Evolutionary conservation across 2,797 vertebrate genomes (phyloP).

Genomic region (Sebastes cheni): DNA sequence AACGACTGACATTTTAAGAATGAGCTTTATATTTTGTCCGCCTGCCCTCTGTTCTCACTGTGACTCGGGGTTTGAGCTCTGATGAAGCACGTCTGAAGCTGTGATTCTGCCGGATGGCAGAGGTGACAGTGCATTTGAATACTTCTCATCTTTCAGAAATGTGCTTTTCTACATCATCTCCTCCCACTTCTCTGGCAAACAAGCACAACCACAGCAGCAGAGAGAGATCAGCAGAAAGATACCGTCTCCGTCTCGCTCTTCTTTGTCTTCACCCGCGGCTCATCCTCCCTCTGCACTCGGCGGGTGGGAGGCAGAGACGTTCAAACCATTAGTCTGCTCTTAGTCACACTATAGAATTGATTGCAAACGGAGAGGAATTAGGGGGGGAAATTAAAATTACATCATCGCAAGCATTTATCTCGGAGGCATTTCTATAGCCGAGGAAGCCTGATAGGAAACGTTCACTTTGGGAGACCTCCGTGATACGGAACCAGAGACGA

Average conservation of each 20-base stretch:
- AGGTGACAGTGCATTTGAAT: conserved; percentile 18
- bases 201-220: conserved; percentile 27
- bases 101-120: conserved; percentile 4
- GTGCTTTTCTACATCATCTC: conserved; percentile 6
- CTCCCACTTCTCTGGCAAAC: conserved; percentile 34
- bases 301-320: conserved; percentile 53
- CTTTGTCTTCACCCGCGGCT: conserved; percentile 27
- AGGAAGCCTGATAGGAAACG: conserved; percentile 21
- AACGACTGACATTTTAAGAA: background rate
- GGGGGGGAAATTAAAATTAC: conserved; percentile 54
- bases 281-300: conserved; percentile 30
- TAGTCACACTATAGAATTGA: conserved; percentile 74
- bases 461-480: conserved; percentile 22
- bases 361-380: conserved; percentile 57
- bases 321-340: conserved; percentile 67
- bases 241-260: background rate
- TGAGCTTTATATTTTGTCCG: background rate
- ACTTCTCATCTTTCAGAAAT: conserved; percentile 16
- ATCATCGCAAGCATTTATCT: conserved; percentile 61
- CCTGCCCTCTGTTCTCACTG: background rate
- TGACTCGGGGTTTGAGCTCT: background rate
- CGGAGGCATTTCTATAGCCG: conserved; percentile 36
- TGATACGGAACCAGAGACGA: background rate
- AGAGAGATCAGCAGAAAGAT: conserved; percentile 49
- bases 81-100: background rate